A percentile compares a stretch with the other conserved stretches of the same genome.
These are phyloP conservation scores for Battus philenor DNA, from an alignment of 1,140 invertebrate species.

Conservation along the genomic window DNA sequence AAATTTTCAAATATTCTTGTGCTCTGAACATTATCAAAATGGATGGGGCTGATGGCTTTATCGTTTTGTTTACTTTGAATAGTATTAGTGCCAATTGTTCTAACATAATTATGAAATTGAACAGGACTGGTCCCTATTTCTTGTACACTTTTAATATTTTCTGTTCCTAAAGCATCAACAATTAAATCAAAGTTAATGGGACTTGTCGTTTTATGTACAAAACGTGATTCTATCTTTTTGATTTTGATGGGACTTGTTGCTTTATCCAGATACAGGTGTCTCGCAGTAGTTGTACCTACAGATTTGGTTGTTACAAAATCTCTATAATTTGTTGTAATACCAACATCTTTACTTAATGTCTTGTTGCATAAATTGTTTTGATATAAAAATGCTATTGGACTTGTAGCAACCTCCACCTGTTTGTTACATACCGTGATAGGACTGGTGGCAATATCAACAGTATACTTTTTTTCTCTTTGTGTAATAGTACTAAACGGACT, in stretches of 20 bases:
- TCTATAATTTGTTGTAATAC: background rate
- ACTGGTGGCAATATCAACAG: conserved; percentile 32
- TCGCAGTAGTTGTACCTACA: no score
- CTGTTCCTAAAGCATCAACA: no score
- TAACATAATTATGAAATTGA: background rate
- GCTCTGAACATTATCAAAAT: conserved; percentile 21
- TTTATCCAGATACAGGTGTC: background rate
- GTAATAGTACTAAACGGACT: conserved; percentile 22
- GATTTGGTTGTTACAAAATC: no score
- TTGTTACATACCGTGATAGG: conserved; percentile 24
- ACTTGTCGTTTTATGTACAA: no score
- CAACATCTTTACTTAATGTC: background rate
- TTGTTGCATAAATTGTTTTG: background rate
- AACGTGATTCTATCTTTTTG: no score
- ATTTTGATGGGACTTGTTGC: background rate
- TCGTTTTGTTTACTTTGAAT: conserved; percentile 18
- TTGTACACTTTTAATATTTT: no score
- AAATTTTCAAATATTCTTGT: conserved; percentile 16
- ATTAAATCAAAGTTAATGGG: no score
- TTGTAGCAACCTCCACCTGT: conserved; percentile 24
- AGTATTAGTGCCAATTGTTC: no score
- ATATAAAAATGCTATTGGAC: conserved; percentile 22
- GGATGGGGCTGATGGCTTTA: conserved; percentile 28
- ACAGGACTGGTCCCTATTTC: background rate
- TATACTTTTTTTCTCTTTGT: conserved; percentile 20